Base-by-base conservation (phyloP, 2,888 invertebrate species). In the Conchocele bisecta region DNA sequence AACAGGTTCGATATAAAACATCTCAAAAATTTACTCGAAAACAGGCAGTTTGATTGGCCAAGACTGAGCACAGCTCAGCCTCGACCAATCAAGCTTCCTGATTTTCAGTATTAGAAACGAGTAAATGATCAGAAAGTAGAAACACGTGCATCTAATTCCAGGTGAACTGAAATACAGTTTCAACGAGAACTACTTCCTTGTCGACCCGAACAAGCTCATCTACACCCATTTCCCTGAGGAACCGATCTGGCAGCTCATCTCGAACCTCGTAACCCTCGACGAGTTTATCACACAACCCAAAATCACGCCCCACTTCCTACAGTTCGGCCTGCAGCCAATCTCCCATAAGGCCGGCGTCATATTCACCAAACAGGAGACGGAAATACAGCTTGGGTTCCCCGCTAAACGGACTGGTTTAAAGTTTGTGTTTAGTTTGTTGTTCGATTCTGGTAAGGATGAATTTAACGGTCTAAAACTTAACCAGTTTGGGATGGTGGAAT, bases 221-320 rank as follows among this genome's bases (percentile, higher is more conserved):
- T 83, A 79, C 51, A 78, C 83, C 1, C 83, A 83, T 41, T 79
- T 81, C 37, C 83, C 83, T 5, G 79, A 83, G 24, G 83, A 83
- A 22, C 50, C 72, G 7, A 33, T 59, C 29, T 81, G 79, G 81
- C 83, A 83, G 63, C 59, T 78, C 17, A 58, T 76, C 11, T 72
- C 64, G 15, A 69, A 79, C 22, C 53, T 57, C 0, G 79, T 79
- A 17, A 64, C 79, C 11, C 51, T 81, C 35, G 81, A 83, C 41
- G 72, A 79, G 41, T 83, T 83, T 48, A 74, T 67, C 22, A 63
- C 75, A 20, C 78, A 79, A 70, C 83, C 83, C 1, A 77, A 81
- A 17, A 81, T 81, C 31, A 83, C 83, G 0, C 79, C 83, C 2
- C 83, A 83, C 59, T 83, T 83, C 56, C 68, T 83, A 31, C 60